Conservation (phyloP, 2,888 invertebrate genomes). For the Pinctada fucata region DNA sequence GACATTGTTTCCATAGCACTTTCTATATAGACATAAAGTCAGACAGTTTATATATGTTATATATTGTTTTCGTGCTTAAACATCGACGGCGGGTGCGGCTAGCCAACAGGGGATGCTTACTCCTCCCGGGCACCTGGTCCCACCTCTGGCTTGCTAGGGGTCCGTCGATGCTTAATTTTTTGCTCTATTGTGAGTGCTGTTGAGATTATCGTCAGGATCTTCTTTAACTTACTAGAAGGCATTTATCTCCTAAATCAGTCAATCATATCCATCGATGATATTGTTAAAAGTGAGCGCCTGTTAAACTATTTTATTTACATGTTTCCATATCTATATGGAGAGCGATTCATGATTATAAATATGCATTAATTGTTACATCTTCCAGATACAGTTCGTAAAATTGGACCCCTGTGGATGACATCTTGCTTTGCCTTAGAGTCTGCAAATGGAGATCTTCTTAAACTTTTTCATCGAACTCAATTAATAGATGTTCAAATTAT, state of each 20-base stretch:
- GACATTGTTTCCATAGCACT: too few relatives aligned
- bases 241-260: constrained; percentile 24
- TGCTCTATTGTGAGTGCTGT: too few relatives aligned
- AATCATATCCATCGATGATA: constrained; percentile 11
- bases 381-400: constrained; percentile 5
- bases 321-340: background rate
- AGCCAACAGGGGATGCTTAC: too few relatives aligned
- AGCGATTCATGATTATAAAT: too few relatives aligned
- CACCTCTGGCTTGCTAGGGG: too few relatives aligned
- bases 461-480: constrained; percentile 38
- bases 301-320: constrained; percentile 21
- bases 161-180: too few relatives aligned
- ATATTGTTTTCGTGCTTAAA: too few relatives aligned
- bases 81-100: too few relatives aligned
- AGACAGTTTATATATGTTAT: too few relatives aligned
- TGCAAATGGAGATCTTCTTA: constrained; percentile 36
- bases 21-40: too few relatives aligned
- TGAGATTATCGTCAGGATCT: background rate
- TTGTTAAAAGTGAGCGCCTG: constrained; percentile 14
- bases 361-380: constrained; percentile 33
- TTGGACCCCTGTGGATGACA: constrained; percentile 34
- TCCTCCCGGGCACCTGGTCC: too few relatives aligned
- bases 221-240: constrained; percentile 22
- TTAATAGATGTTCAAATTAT: constrained; percentile 33
- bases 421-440: constrained; percentile 35